These are phyloP conservation scores for Bolinopsis microptera DNA, from an alignment of 37 sponge, comb jelly and placozoan genomes.

Conservation along the genomic window DNA sequence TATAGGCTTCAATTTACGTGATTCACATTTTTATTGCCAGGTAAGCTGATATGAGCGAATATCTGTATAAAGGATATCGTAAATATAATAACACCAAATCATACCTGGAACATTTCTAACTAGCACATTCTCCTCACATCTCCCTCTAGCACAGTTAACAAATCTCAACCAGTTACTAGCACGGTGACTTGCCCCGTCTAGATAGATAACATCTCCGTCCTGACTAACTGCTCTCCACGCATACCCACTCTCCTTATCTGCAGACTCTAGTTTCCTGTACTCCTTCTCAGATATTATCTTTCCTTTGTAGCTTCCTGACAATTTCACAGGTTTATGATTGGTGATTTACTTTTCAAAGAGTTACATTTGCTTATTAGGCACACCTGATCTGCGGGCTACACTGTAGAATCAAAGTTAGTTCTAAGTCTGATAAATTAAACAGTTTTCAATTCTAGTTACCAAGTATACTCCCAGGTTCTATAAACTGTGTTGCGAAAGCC, in stretches of 20 bases:
- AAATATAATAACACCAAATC: no score
- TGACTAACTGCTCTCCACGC: not conserved
- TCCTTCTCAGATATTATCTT: constrained; percentile 5
- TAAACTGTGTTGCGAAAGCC: not conserved
- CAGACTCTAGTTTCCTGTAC: not conserved
- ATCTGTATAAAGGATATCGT: no score
- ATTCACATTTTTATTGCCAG: no score
- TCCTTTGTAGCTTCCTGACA: not conserved
- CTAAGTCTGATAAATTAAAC: no score
- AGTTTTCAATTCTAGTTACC: constrained; percentile 18
- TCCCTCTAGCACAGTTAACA: constrained; percentile 32
- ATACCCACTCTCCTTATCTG: not conserved
- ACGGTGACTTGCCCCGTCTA: not conserved
- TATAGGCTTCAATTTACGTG: no score
- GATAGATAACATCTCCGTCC: not conserved
- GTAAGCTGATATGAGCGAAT: no score
- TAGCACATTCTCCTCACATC: constrained; percentile 17
- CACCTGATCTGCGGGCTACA: no score
- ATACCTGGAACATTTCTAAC: not conserved
- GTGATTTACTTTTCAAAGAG: no score
- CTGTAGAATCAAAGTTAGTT: no score
- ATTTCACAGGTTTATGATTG: no score
- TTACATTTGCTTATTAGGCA: no score
- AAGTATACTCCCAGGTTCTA: not conserved
- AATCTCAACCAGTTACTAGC: constrained; percentile 7